Evolutionary conservation across 2,888 invertebrate species (phyloP), one percentile per base, ranked within the genome.

Genomic region (Cosmorhoe ocellata): DNA sequence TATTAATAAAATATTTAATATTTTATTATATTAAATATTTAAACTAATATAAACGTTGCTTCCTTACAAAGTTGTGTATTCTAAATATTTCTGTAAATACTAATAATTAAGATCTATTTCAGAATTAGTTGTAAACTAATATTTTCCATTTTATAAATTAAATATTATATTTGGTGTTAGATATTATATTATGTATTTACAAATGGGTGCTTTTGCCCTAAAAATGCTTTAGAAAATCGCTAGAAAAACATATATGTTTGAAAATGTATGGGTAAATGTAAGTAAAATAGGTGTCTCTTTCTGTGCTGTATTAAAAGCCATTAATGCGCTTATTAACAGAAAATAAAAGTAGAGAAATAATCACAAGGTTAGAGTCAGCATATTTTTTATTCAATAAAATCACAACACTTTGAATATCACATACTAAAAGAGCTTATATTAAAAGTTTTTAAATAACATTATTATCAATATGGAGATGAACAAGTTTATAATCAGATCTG

Each of bases 151-250:
- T 13, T 31, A 12, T 9, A 37, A 27, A 27, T 28, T 11, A 13
- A 34, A 33, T 33, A 36, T 32, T 26, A 22, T 11, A 22, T 27
- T 46, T 7, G 18, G 2, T 32, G 37, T 41, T 42, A 51, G 12
- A 14, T 31, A 32, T 36, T n/a, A 7, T 7, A 32, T 7, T 51
- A 38, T 51, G 28, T 38, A 47, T 30, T 33, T n/a, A n/a, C n/a
- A 34, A 42, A 24, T 18, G 31, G 43, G 47, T 36, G 39, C 5
- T 48, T 40, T 52, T 52, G 34, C 47, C 39, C 38, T 40, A 24
- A 27, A 13, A 43, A 24, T 33, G 51, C 51, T 46, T 48, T 44
- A 44, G 39, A 34, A 14, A 26, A 33, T 42, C 43, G 44, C 40
- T 51, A 45, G 44, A 34, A 22, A 32, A 14, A 7, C 1, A 9